Evolutionary conservation across 2,888 invertebrate genomes (phyloP), one percentile per base, ranked within the genome.

Genomic region (Drosophila anomalata): DNA sequence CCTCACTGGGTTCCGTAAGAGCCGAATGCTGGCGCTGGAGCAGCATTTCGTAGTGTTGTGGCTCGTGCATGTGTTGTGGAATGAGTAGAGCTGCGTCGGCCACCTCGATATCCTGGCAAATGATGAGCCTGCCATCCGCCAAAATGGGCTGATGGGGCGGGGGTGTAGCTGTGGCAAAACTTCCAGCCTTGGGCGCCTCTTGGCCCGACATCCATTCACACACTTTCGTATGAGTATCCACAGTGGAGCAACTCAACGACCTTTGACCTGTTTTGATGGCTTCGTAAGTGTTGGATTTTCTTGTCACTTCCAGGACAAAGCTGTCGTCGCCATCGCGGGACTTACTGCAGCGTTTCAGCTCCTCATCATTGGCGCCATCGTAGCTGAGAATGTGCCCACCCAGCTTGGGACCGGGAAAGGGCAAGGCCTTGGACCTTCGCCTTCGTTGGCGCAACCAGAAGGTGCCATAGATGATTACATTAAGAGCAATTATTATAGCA

Each of bases 181-280:
- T 90, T 24, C 82, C 88, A 0, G 88, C 79, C 36, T 83, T 86
- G 46, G 74, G 78, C 26, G 77, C 44, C 26, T 95, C 94, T 77
- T 95, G 94, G 36, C 96, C 95, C 90, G 96, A 94, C 79, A 97
- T 97, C 97, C 97, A 97, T 79, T 97, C 96, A 72, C 95, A 93
- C 1, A 97, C 97, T 93, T 97, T 97, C 12, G 96, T 95, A 88
- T 96, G 95, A 0, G 97, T 96, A 90, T 97, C 97, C 74, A 97
- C 94, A 0, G 97, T 97, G 72, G 96, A 96, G 5, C 94, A 94
- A 6, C 96, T 96, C 86, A 95, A 93, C 0, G 91, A 91, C 33
- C 89, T 86, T 55, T 88, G 90, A 14, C 76, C 79, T 6, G 88
- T 90, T 50, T 90, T 90, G 29, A 91, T 90, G 8, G 90, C 89